Base-by-base conservation (phyloP, 2,113 vertebrate species). In the Eptesicus fuscus region DNA sequence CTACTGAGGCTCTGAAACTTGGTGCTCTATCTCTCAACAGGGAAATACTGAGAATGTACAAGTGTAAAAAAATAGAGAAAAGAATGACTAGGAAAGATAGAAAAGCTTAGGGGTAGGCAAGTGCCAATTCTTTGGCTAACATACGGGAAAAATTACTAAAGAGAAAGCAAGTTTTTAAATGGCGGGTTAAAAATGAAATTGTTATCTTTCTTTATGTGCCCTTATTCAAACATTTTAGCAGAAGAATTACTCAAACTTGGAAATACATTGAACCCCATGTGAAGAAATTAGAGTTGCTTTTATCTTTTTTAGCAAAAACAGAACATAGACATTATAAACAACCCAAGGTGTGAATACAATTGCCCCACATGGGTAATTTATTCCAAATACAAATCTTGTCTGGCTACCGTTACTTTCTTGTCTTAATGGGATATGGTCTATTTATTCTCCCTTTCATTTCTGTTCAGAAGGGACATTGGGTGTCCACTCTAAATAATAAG, bases 21-120 rank as follows among this genome's bases (percentile, higher is more conserved):
- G 20, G 3, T 47, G 4, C 7, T 88, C 2, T n/a, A 40, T 59
- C 40, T 93, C 47, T 95, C 40, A 67, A 42, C 0, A 4, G 7
- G 97, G 35, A 47, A 90, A 97, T 94, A 56, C 0, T 42, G 40
- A 83, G n/a, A 88, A 83, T 65, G n/a, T 61, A 63, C 40, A 25
- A 86, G 0, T 25, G 10, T 2, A 4, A 73, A 83, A 95, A 86
- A 10, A n/a, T 9, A 67, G 14, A 84, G 30, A 47, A 32, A 92
- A 70, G 13, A 79, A 87, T 90, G 20, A 47, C 51, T 90, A 40
- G 28, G 53, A 40, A 35, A 92, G 83, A 7, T 20, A 30, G 61
- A 73, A 69, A 92, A 90, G 6, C 9, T 77, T 73, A 47, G 37
- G 9, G 18, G 1, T 70, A 77, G 22, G 23, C 8, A 56, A 89